Evolutionary conservation across 1,140 invertebrate genomes (phyloP).

Genomic region (Dinothrombium tinctorium): DNA sequence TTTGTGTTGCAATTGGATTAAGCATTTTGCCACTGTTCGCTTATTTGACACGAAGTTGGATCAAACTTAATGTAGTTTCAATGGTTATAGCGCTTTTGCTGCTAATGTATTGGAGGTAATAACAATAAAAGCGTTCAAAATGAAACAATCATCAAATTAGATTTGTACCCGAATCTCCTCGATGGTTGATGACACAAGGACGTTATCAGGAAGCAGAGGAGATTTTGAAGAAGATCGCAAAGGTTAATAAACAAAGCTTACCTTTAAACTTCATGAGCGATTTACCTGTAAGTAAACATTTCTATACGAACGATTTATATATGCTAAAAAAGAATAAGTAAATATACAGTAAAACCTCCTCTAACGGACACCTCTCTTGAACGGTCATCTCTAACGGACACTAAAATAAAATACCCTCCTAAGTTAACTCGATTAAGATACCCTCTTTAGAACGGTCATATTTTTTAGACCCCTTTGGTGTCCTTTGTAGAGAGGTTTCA

Average conservation of each 20-base stretch:
- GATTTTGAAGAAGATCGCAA: conserved; percentile 23
- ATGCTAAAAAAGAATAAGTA: too few species aligned
- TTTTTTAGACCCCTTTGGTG: too few species aligned
- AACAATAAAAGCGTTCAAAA: not conserved
- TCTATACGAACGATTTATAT: too few species aligned
- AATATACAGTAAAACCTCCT: too few species aligned
- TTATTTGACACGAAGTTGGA: conserved; percentile 57
- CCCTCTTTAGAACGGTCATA: too few species aligned
- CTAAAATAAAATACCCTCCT: too few species aligned
- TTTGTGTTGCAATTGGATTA: conserved; percentile 61
- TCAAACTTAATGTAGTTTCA: conserved; percentile 17
- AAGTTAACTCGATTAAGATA: too few species aligned
- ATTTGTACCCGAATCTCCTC: conserved; percentile 34
- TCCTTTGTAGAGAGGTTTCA: too few species aligned
- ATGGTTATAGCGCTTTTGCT: conserved; percentile 6
- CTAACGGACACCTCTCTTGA: too few species aligned
- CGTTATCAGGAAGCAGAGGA: conserved; percentile 22
- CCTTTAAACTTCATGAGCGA: not conserved
- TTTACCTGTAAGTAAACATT: too few species aligned
- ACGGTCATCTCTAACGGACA: too few species aligned
- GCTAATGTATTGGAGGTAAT: conserved; percentile 11
- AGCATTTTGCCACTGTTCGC: conserved; percentile 53
- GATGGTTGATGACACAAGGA: conserved; percentile 26
- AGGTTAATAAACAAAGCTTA: not conserved
- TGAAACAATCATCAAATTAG: conserved; percentile 11